A percentile compares a stretch with the other conserved stretches of the same genome.
Conservation (phyloP, 2,888 invertebrate genomes). For the Synergus gifuensis region DNA sequence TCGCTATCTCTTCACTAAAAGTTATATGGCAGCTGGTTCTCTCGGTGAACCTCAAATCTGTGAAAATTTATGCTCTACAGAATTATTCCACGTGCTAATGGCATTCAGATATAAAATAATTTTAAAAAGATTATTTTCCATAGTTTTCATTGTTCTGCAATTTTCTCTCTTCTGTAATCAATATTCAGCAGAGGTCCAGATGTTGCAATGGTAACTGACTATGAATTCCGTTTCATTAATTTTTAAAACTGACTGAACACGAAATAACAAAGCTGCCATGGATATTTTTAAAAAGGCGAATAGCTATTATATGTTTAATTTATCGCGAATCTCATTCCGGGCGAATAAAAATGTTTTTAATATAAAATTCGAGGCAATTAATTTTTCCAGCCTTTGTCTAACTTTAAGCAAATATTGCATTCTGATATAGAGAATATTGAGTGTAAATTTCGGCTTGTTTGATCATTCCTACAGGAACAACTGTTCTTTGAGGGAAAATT, state of each 20-base stretch:
- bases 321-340: no score
- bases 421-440: background rate
- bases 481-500: background rate
- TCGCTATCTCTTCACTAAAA: background rate
- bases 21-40: conserved; percentile 2
- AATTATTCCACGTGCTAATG: conserved; percentile 9
- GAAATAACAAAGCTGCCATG: background rate
- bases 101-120: background rate
- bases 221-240: background rate
- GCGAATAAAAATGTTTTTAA: no score
- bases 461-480: background rate
- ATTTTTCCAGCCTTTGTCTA: no score
- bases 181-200: conserved; percentile 1
- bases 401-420: no score
- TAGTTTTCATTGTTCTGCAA: background rate
- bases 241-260: background rate
- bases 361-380: no score
- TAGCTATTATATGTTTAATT: no score
- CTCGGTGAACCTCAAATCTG: conserved; percentile 20
- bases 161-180: background rate
- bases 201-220: background rate
- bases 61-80: conserved; percentile 10
- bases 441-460: background rate
- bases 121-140: background rate
- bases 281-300: no score